Evolutionary conservation across 2,888 invertebrate genomes (phyloP), one percentile per base, ranked within the genome.

Genomic region (Aphodius sticticus): DNA sequence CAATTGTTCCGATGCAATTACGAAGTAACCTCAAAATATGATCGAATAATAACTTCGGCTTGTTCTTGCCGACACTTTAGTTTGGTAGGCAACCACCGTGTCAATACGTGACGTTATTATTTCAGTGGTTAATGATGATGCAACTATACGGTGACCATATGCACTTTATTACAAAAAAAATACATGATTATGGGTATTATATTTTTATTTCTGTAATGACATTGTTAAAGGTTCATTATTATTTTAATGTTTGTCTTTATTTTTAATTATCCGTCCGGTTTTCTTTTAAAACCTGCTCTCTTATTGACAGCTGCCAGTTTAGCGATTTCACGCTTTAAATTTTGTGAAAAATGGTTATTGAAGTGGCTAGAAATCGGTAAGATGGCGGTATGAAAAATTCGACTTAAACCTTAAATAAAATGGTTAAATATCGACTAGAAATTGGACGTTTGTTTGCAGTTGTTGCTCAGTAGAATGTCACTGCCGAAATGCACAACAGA

Each of bases 391-490:
- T 26, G 26, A 26, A 26, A 26, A 26, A 26, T 26, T 26, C 26
- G 26, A 2, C 26, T 26, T 26, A 26, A 26, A 26, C 26, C 53
- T 12, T 53, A 53, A 53, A 53, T 53, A 53, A 53, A 12, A 26
- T 26, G 26, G 26, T 26, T 26, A 53, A 53, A 9, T 53, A 53
- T 53, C 53, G 53, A 53, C 79, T 83, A 84, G 82, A 82, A 83
- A 82, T 53, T 84, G 85, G 85, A 84, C 85, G 84, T 86, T 84
- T 90, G 88, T 90, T 96, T 96, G 91, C 96, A 96, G 96, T 95
- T 93, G 90, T 94, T 96, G 94, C 94, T 96, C 93, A 95, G 96
- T 92, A 94, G 94, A 93, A 94, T 95, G 94, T 94, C 95, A 92
- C 93, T 94, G 92, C 93, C 95, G 92, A 94, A 94, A 92, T 93